Base-by-base conservation (phyloP, 2,888 invertebrate species). In the Leptinotarsa rubiginosa region DNA sequence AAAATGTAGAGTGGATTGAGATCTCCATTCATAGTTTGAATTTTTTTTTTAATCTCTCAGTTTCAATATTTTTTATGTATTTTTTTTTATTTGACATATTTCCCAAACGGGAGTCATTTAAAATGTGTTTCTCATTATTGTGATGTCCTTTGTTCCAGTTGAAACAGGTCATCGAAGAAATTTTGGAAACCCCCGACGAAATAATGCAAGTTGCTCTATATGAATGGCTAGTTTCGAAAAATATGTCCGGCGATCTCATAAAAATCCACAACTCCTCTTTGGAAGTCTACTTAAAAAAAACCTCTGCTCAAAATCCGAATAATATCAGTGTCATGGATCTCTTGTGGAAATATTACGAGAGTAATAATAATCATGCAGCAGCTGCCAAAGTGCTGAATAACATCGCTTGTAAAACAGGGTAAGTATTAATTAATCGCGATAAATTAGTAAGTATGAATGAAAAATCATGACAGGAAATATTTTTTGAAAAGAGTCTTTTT, bases 261-360 rank as follows among this genome's bases (percentile, higher is more conserved):
- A 90, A 91, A 65, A 89, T 93, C 0, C 91, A 92, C 15, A 91
- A 92, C 56, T 90, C 93, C 2, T 95, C 93, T 13, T 88, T 97
- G 65, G 96, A 97, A 86, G 90, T 92, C 41, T 97, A 94, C 87
- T 88, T 97, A 64, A 91, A 90, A 69, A 89, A 90, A 88, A 91
- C 88, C 70, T 91, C 90, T 67, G 90, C 88, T 76, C 89, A 89
- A 72, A 89, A 90, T 86, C 91, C 92, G 12, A 90, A 93, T 66
- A 79, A 83, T 73, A 76, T 81, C 5, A 74, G 77, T 7, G 80
- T 84, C 15, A 90, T 95, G 78, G 96, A 98, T 86, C 89, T 99
- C 78, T 89, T 99, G 72, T 99, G 99, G 98, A 97, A 97, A 88
- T 97, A 95, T 86, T 97, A 98, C 84, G 98, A 99, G 87, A 94